A percentile compares a stretch with the other conserved stretches of the same genome.
phyloP scores from a whole-genome alignment of 92 coral and sea anemone species.

The Hydrozoanthus gracilis region DNA sequence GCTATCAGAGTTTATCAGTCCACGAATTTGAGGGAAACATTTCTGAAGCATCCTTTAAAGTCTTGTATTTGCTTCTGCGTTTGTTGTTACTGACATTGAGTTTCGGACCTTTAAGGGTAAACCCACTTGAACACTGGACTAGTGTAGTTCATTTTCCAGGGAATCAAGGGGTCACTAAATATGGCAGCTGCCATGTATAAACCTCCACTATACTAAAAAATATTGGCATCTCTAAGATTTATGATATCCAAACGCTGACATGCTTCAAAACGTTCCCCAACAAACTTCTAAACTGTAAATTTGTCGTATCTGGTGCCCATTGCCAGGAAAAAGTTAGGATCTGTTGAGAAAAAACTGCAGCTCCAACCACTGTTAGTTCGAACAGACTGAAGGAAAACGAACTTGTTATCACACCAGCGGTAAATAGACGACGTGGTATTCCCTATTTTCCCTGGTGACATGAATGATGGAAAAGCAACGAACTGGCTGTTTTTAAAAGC shows the following conservation, averaged over 20 bases:
- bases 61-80: too few species aligned
- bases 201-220: background rate
- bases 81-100: too few species aligned
- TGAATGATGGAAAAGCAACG: background rate
- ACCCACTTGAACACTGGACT: conserved; percentile 10
- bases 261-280: conserved; percentile 1
- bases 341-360: background rate
- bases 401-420: background rate
- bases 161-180: too few species aligned
- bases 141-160: background rate
- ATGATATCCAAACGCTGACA: background rate
- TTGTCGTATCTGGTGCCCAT: background rate
- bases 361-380: background rate
- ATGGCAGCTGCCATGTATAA: background rate
- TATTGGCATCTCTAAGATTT: background rate
- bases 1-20: too few species aligned
- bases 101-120: background rate
- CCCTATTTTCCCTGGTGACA: background rate
- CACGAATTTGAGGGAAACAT: too few species aligned
- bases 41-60: too few species aligned
- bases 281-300: background rate
- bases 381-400: background rate
- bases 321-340: background rate
- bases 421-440: background rate
- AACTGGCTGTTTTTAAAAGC: background rate